Evolutionary conservation across 2,797 vertebrate genomes (phyloP).

Genomic region (Pristis pectinata): DNA sequence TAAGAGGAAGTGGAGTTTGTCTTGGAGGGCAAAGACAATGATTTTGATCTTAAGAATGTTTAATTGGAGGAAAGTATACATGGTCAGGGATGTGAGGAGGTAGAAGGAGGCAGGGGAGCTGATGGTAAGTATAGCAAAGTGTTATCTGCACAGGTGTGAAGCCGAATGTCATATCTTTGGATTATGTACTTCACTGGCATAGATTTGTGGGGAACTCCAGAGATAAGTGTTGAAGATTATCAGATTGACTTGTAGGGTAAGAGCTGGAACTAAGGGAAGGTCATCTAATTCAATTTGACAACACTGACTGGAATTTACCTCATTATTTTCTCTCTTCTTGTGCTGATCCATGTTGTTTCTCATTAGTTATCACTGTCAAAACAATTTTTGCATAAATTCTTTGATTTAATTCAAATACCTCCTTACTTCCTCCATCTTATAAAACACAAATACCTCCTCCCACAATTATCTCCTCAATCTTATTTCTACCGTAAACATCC

Average conservation of each 20-base stretch:
- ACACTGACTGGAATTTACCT: background rate
- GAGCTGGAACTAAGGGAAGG: background rate
- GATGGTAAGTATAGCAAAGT: too few relatives aligned
- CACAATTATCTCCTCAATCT: too few relatives aligned
- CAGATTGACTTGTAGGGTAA: background rate
- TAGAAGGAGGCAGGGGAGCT: too few relatives aligned
- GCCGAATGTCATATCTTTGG: too few relatives aligned
- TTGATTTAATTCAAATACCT: background rate
- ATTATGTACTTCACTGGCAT: too few relatives aligned
- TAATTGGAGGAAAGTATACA: background rate
- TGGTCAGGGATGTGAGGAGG: too few relatives aligned
- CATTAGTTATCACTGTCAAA: background rate
- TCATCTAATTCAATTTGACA: background rate
- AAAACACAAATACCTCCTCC: too few relatives aligned
- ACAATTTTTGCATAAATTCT: background rate
- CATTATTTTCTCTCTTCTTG: background rate
- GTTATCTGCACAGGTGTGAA: too few relatives aligned
- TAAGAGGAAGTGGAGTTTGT: background rate
- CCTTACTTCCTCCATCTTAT: background rate
- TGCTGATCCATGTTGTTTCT: background rate
- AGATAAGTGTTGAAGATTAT: background rate
- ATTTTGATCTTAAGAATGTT: background rate
- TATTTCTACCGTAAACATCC: background rate
- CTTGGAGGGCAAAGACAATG: background rate
- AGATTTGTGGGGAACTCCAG: too few relatives aligned